Conservation (phyloP, 1,140 invertebrate species). For the Scaptodrosophila lebanonensis region DNA sequence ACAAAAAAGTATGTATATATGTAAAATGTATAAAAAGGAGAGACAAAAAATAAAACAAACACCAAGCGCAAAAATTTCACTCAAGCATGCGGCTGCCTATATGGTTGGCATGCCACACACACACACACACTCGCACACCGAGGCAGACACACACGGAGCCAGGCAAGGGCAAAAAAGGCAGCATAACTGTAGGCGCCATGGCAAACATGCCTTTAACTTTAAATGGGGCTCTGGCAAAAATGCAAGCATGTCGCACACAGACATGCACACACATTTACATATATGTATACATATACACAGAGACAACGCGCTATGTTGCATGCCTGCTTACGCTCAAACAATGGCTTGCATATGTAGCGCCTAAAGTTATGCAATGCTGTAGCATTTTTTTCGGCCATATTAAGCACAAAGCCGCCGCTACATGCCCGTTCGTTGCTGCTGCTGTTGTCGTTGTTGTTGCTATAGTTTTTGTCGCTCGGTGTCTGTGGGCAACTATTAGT, state of each 20-base stretch:
- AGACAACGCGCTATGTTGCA: slow-evolving; percentile 61
- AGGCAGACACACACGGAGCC: background rate
- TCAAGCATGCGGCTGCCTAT: slow-evolving; percentile 14
- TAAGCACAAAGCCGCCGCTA: too few species aligned
- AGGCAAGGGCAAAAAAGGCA: slow-evolving; percentile 1
- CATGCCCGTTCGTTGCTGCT: too few species aligned
- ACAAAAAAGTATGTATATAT: slow-evolving; percentile 1
- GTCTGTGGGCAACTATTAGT: slow-evolving; percentile 57
- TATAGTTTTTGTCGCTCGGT: slow-evolving; percentile 1
- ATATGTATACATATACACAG: too few species aligned
- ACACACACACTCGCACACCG: too few species aligned
- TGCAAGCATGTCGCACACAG: background rate
- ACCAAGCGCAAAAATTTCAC: slow-evolving; percentile 25
- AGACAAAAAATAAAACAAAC: background rate
- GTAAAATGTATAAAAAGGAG: background rate
- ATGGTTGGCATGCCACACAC: too few species aligned
- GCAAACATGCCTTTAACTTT: slow-evolving; percentile 48
- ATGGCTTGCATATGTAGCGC: slow-evolving; percentile 51
- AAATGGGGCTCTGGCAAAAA: slow-evolving; percentile 11
- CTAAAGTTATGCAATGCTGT: slow-evolving; percentile 47
- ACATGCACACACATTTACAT: too few species aligned
- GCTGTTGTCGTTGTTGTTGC: too few species aligned
- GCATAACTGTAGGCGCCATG: slow-evolving; percentile 57
- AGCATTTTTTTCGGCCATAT: slow-evolving; percentile 17
- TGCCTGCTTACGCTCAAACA: slow-evolving; percentile 53